These are phyloP conservation scores for Agriotes lineatus DNA, from an alignment of 2,888 invertebrate genomes.

Conservation along the genomic window DNA sequence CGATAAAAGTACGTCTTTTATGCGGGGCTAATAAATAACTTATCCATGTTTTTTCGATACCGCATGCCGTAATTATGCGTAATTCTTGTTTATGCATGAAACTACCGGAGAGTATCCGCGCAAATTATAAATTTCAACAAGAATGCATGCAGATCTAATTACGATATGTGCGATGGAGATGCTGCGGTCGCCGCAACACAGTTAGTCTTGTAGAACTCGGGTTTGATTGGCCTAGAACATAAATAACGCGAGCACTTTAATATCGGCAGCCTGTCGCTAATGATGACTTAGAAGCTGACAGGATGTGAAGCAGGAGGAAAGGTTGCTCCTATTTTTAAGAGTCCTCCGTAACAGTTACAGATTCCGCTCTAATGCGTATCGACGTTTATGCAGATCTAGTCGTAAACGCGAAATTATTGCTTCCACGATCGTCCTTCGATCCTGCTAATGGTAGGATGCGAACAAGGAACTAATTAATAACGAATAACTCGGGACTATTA, in stretches of 20 bases:
- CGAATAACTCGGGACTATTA: slow-evolving; percentile 37
- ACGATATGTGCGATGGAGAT: slow-evolving; percentile 39
- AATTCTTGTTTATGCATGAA: slow-evolving; percentile 30
- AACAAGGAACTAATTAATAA: slow-evolving; percentile 33
- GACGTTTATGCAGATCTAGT: slow-evolving; percentile 25
- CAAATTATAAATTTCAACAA: slow-evolving; percentile 30
- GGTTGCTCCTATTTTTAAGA: slow-evolving; percentile 28
- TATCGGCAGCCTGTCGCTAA: slow-evolving; percentile 37
- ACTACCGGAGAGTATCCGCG: slow-evolving; percentile 10
- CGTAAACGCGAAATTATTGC: slow-evolving; percentile 25
- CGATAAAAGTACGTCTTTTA: not conserved
- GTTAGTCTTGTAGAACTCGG: slow-evolving; percentile 47
- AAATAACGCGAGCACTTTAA: slow-evolving; percentile 45
- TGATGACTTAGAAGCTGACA: slow-evolving; percentile 41
- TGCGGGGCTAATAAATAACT: slow-evolving; percentile 5
- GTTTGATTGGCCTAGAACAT: slow-evolving; percentile 47
- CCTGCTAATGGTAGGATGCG: not conserved
- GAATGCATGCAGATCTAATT: slow-evolving; percentile 37
- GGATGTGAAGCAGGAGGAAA: slow-evolving; percentile 35
- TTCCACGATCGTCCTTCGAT: slow-evolving; percentile 14
- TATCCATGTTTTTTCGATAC: not conserved
- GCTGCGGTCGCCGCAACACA: slow-evolving; percentile 44
- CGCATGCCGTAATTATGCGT: slow-evolving; percentile 23
- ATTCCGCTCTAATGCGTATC: slow-evolving; percentile 36
- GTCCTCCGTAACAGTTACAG: slow-evolving; percentile 34